These are phyloP conservation scores for Lepidostoma basale DNA, from an alignment of 1,140 invertebrate genomes.

Conservation along the genomic window DNA sequence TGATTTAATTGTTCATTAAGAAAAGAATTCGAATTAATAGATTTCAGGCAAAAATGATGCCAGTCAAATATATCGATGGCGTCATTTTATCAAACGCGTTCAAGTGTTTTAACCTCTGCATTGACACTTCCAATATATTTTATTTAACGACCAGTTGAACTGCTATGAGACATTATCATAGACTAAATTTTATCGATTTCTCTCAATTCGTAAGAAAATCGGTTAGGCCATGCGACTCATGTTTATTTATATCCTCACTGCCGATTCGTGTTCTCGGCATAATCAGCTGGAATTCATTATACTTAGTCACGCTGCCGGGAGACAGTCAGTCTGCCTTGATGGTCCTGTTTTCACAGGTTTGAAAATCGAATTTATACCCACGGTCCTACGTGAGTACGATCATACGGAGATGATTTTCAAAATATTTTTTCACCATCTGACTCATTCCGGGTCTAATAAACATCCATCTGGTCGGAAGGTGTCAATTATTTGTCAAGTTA, in stretches of 20 bases:
- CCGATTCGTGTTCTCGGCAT: neutral
- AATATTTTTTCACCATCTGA: too few relatives aligned
- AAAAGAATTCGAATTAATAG: too few relatives aligned
- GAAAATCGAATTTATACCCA: slow-evolving; percentile 3
- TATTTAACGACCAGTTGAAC: slow-evolving; percentile 31
- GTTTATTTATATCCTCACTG: slow-evolving; percentile 33
- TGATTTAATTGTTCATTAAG: too few relatives aligned
- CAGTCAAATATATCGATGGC: slow-evolving; percentile 18
- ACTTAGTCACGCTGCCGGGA: slow-evolving; percentile 7
- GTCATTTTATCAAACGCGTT: slow-evolving; percentile 27
- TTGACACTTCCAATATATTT: slow-evolving; percentile 31
- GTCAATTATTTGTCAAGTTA: too few relatives aligned
- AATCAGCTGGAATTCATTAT: slow-evolving; percentile 16
- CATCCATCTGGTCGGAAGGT: too few relatives aligned
- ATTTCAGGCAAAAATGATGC: too few relatives aligned
- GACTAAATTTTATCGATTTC: slow-evolving; percentile 31
- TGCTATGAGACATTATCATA: slow-evolving; percentile 21
- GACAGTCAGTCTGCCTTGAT: slow-evolving; percentile 13
- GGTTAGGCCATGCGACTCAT: slow-evolving; percentile 29
- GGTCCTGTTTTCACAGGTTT: neutral
- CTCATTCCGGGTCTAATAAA: too few relatives aligned
- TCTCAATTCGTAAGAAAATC: slow-evolving; percentile 1
- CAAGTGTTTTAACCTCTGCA: slow-evolving; percentile 31
- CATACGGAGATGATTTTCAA: neutral
- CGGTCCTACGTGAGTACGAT: slow-evolving; percentile 10